Percentiles rank a stretch among this genome's conserved stretches.
Evolutionary conservation across 2,113 vertebrate genomes (phyloP).

Genomic region (Paramisgurnus dabryanus): DNA sequence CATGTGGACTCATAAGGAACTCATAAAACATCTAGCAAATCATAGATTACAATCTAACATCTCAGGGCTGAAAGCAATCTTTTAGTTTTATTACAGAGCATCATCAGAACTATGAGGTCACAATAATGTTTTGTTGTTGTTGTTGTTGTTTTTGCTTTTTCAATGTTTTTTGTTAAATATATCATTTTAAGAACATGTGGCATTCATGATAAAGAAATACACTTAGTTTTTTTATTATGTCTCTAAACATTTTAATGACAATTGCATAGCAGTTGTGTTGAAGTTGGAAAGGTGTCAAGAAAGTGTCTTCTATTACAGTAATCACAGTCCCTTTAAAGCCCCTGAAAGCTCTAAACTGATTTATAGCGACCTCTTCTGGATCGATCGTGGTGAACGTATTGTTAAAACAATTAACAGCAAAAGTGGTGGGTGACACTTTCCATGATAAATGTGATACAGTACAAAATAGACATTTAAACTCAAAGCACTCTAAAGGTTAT

Average conservation of each 20-base stretch:
- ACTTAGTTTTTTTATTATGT: neutral
- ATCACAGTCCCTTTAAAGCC: neutral
- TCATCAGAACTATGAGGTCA: neutral
- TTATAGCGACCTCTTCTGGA: slow-evolving; percentile 44
- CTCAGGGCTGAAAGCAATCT: neutral
- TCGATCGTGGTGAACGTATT: neutral
- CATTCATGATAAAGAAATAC: too few relatives aligned
- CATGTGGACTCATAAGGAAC: slow-evolving; percentile 10
- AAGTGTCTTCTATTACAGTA: neutral
- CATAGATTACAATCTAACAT: slow-evolving; percentile 10
- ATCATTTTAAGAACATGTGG: too few relatives aligned
- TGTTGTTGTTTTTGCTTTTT: too few relatives aligned
- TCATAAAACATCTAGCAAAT: slow-evolving; percentile 3
- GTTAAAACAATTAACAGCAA: too few relatives aligned
- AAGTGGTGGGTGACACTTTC: too few relatives aligned
- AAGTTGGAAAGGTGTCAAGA: neutral
- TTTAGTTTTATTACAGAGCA: neutral
- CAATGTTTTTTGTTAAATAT: too few relatives aligned
- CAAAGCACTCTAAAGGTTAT: too few relatives aligned
- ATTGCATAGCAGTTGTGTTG: too few relatives aligned
- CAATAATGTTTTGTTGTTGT: neutral
- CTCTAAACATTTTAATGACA: neutral
- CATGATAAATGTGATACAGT: too few relatives aligned
- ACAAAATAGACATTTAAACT: too few relatives aligned
- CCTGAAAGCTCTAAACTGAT: neutral